phyloP scores from a whole-genome alignment of 2,888 invertebrate species.

The Cantharis nigra region DNA sequence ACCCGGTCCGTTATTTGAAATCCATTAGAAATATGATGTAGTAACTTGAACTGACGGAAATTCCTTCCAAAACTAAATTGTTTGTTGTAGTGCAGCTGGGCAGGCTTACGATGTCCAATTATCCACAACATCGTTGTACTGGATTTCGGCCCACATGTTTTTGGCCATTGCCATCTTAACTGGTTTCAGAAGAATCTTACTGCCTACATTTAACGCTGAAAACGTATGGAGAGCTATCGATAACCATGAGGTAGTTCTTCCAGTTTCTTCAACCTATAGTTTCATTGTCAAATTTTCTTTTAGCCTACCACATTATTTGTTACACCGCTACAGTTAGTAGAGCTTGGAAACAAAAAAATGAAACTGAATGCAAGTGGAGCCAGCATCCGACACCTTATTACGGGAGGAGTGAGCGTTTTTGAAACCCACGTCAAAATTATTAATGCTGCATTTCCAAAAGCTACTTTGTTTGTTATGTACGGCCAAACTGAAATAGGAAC shows the following conservation, averaged over 20 bases:
- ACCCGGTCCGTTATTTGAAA: conserved; percentile 23
- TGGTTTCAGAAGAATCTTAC: conserved; percentile 18
- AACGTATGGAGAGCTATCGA: conserved; percentile 25
- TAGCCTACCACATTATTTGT: background rate
- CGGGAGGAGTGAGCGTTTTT: conserved; percentile 31
- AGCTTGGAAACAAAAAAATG: background rate
- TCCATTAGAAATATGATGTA: background rate
- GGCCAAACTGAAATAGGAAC: conserved; percentile 15
- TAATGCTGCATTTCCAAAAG: conserved; percentile 40
- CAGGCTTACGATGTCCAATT: background rate
- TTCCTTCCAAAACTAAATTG: background rate
- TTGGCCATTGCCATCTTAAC: conserved; percentile 3
- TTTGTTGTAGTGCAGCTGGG: background rate
- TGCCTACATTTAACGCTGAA: conserved; percentile 21
- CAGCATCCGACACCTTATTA: conserved; percentile 10
- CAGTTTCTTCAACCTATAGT: background rate
- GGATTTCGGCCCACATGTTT: conserved; percentile 23
- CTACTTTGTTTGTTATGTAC: conserved; percentile 32
- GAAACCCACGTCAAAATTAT: conserved; percentile 20
- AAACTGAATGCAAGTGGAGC: background rate
- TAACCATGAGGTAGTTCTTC: conserved; percentile 15
- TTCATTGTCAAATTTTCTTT: background rate
- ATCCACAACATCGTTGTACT: conserved; percentile 29
- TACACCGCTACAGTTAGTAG: background rate
- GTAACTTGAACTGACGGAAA: background rate